phyloP scores from a whole-genome alignment of 2,888 invertebrate genomes.

The Tipula lateralis region DNA sequence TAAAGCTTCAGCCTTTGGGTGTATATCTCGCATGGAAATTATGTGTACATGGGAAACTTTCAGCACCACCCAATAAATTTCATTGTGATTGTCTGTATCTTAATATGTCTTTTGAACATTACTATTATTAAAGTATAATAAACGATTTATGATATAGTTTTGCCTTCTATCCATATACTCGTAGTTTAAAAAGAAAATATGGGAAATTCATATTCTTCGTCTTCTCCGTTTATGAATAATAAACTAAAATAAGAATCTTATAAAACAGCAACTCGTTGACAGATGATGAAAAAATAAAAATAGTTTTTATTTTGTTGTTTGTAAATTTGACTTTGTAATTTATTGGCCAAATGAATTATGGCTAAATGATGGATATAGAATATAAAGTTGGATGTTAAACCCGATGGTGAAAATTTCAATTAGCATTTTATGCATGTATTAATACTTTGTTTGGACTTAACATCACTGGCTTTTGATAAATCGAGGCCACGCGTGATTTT shows the following conservation, averaged over 20 bases:
- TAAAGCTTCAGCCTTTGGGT: too few relatives aligned
- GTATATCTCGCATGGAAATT: too few relatives aligned
- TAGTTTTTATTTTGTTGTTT: not conserved
- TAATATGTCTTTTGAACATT: not conserved
- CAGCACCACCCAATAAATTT: not conserved
- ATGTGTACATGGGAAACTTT: not conserved
- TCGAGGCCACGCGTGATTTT: too few relatives aligned
- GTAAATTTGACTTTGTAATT: not conserved
- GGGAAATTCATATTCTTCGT: not conserved
- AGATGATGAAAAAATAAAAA: not conserved
- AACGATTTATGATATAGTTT: not conserved
- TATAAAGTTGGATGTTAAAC: not conserved
- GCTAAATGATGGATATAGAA: not conserved
- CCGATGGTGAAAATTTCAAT: not conserved
- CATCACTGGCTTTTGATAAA: too few relatives aligned
- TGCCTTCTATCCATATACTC: not conserved
- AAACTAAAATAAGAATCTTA: not conserved
- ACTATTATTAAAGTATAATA: not conserved
- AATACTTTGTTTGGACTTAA: too few relatives aligned
- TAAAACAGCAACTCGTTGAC: not conserved
- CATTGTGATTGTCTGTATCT: not conserved
- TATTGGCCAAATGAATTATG: not conserved
- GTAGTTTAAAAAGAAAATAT: not conserved
- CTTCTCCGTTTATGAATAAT: not conserved
- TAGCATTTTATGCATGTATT: too few relatives aligned